Conservation (phyloP, 2,888 invertebrate species). For the Podotricha telesiphe region DNA sequence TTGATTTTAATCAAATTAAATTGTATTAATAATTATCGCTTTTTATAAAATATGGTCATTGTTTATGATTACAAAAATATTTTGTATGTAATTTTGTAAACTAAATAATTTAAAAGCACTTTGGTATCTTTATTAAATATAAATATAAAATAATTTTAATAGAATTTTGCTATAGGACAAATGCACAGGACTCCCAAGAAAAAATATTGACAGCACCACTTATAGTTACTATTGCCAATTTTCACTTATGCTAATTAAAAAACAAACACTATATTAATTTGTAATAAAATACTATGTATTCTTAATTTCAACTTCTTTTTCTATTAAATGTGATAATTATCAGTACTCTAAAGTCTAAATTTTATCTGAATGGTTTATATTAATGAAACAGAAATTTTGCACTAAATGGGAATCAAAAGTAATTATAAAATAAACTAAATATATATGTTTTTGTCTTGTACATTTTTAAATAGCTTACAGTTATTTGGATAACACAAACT, state of each 20-base stretch:
- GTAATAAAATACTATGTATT: conserved; percentile 33
- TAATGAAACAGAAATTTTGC: conserved; percentile 2
- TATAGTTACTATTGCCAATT: conserved; percentile 41
- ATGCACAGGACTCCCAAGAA: conserved; percentile 28
- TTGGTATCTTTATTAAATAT: conserved; percentile 37
- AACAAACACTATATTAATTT: conserved; percentile 24
- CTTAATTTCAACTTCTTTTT: conserved; percentile 26
- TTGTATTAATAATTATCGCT: conserved; percentile 26
- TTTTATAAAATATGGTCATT: conserved; percentile 38
- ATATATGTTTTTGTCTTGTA: not conserved
- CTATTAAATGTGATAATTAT: not conserved
- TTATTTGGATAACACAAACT: not conserved
- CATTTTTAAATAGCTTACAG: not conserved
- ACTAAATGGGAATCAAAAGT: not conserved
- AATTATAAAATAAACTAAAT: not conserved
- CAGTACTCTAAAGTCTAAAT: not conserved
- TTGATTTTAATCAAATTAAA: conserved; percentile 28
- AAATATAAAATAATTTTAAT: conserved; percentile 41
- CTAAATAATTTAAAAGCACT: conserved; percentile 40
- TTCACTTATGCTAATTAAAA: conserved; percentile 29
- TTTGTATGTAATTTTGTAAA: conserved; percentile 31
- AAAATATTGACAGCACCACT: conserved; percentile 43
- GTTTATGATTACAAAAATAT: conserved; percentile 42
- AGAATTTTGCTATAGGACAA: conserved; percentile 35
- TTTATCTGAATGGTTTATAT: not conserved